A percentile compares a stretch with the other conserved stretches of the same genome.
Conservation (phyloP, 1,140 invertebrate species). For the Cardiocondyla obscurior region DNA sequence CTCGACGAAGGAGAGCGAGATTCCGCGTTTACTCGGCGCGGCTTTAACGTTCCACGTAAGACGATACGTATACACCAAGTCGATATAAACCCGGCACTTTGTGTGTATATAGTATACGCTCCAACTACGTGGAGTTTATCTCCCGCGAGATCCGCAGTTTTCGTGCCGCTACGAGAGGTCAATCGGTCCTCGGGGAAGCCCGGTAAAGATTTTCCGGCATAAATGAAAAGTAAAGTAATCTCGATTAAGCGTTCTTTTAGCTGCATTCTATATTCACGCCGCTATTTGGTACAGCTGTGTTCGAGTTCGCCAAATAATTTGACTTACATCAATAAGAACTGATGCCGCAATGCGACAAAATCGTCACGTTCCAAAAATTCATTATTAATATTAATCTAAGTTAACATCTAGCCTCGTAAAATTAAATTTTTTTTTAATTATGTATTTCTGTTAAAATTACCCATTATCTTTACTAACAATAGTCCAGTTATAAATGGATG, state of each 20-base stretch:
- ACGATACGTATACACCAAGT: slow-evolving; percentile 51
- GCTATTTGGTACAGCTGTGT: neutral
- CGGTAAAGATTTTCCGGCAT: slow-evolving; percentile 37
- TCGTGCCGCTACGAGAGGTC: slow-evolving; percentile 53
- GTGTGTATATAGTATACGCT: slow-evolving; percentile 43
- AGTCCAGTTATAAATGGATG: neutral
- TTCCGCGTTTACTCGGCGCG: slow-evolving; percentile 38
- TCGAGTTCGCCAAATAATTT: neutral
- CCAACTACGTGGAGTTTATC: slow-evolving; percentile 30
- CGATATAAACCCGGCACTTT: slow-evolving; percentile 55
- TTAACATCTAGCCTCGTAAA: neutral
- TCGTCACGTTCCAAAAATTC: neutral
- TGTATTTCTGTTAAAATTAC: neutral
- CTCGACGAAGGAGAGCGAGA: slow-evolving; percentile 54
- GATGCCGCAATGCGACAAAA: neutral
- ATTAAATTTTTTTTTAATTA: neutral
- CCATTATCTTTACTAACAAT: neutral
- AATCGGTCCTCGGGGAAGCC: slow-evolving; percentile 47
- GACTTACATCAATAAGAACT: neutral
- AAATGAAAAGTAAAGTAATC: slow-evolving; percentile 52
- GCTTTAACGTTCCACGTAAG: slow-evolving; percentile 39
- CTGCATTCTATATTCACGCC: neutral
- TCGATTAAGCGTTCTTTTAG: slow-evolving; percentile 11
- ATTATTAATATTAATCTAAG: neutral
- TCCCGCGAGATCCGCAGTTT: slow-evolving; percentile 40